Conservation (phyloP, 2,113 vertebrate genomes). For the Galemys pyrenaicus region DNA sequence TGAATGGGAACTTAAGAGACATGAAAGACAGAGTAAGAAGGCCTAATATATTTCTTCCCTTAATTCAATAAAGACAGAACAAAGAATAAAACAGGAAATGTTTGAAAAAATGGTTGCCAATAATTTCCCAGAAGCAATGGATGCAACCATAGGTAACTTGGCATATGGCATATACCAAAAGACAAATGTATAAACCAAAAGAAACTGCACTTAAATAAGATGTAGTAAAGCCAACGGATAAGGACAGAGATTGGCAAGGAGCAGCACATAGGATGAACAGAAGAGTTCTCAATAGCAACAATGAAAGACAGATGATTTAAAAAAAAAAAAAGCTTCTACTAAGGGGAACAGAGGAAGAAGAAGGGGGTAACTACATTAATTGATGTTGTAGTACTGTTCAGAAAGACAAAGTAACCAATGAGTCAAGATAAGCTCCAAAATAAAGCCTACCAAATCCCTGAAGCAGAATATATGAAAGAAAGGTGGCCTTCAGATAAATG, state of each 20-base stretch:
- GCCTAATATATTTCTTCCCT: not conserved
- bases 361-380: not conserved
- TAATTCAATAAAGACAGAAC: not conserved
- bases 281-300: not conserved
- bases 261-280: not conserved
- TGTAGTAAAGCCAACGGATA: not conserved
- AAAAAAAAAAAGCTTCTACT: not conserved
- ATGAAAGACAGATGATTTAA: not conserved
- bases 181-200: not conserved
- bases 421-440: conserved; percentile 8
- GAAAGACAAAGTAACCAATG: not conserved
- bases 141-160: not conserved
- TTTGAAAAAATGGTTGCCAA: conserved; percentile 1
- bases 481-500: not conserved
- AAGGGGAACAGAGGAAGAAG: not conserved
- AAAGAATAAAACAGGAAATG: not conserved
- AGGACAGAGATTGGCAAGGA: not conserved
- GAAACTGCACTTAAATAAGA: not conserved
- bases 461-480: not conserved
- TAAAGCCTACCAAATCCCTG: not conserved
- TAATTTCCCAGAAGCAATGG: not conserved
- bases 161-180: not conserved
- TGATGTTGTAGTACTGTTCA: not conserved
- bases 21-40: not conserved
- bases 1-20: not conserved